These are phyloP conservation scores for Galagoides demidoff DNA, from an alignment of 2,797 vertebrate genomes.

Conservation along the genomic window DNA sequence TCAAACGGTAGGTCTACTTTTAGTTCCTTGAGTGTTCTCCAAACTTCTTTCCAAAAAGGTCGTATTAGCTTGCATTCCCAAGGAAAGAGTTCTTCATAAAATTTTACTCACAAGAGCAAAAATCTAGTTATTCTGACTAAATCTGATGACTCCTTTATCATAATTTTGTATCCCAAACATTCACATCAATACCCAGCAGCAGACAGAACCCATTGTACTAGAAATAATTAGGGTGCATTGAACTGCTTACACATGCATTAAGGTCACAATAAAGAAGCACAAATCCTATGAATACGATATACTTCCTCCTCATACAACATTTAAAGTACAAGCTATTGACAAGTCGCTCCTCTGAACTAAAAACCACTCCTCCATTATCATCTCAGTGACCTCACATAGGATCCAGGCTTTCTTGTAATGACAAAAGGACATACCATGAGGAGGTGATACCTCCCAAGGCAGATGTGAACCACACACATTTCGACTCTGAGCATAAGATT, in stretches of 20 bases:
- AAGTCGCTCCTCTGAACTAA: constrained; percentile 31
- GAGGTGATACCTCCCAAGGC: neutral
- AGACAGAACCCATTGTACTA: neutral
- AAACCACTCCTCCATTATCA: neutral
- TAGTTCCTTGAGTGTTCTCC: no score
- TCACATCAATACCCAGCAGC: neutral
- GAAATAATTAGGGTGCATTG: constrained; percentile 27
- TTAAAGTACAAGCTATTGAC: constrained; percentile 25
- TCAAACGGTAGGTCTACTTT: no score
- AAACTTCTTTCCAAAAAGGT: no score
- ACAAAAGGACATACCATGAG: constrained; percentile 6
- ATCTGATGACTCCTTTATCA: constrained; percentile 35
- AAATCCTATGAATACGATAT: constrained; percentile 11
- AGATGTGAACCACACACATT: neutral
- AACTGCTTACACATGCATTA: neutral
- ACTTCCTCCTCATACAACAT: neutral
- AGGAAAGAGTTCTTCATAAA: neutral
- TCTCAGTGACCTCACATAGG: neutral
- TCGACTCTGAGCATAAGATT: neutral
- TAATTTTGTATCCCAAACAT: constrained; percentile 20
- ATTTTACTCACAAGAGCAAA: constrained; percentile 30
- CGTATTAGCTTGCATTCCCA: no score
- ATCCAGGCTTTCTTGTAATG: neutral
- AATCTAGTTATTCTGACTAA: constrained; percentile 2
- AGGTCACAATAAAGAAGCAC: neutral